These are phyloP conservation scores for Grapholita molesta DNA, from an alignment of 1,140 invertebrate species.

Conservation along the genomic window DNA sequence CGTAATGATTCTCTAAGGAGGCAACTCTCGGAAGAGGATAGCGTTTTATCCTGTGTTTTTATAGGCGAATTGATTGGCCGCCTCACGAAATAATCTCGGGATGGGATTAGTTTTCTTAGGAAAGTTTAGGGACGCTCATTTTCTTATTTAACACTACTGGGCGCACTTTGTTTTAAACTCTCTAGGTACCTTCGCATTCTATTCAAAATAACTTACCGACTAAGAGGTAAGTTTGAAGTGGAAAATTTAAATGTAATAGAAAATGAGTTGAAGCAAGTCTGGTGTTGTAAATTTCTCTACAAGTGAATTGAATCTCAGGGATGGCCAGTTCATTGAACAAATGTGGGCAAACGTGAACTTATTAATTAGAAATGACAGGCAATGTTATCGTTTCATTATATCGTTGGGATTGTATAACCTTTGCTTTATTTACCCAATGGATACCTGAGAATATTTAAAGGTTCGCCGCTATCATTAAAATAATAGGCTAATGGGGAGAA, in stretches of 20 bases:
- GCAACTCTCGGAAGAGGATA: conserved; percentile 46
- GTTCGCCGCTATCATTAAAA: neutral
- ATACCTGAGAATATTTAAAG: neutral
- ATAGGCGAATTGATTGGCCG: conserved; percentile 69
- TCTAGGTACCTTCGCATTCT: neutral
- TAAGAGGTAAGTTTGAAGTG: conserved; percentile 3
- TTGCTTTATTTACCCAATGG: neutral
- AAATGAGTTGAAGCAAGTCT: neutral
- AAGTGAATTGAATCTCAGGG: neutral
- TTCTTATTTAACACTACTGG: conserved; percentile 42
- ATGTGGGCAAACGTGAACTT: neutral
- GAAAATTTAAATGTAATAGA: conserved; percentile 9
- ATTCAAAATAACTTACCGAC: conserved; percentile 5
- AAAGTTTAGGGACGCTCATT: conserved; percentile 34
- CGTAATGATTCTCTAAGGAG: conserved; percentile 68
- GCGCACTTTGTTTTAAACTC: conserved; percentile 13
- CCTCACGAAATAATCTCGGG: conserved; percentile 55
- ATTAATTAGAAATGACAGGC: conserved; percentile 5
- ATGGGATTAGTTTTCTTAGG: conserved; percentile 59
- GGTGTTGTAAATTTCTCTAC: neutral
- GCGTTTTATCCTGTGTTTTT: conserved; percentile 64
- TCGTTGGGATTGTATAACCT: neutral
- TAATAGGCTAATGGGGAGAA: neutral
- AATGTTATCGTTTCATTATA: conserved; percentile 13
- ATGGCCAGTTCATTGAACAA: neutral